Evolutionary conservation across 2,797 vertebrate genomes (phyloP).

Genomic region (Cichlasoma orientale): DNA sequence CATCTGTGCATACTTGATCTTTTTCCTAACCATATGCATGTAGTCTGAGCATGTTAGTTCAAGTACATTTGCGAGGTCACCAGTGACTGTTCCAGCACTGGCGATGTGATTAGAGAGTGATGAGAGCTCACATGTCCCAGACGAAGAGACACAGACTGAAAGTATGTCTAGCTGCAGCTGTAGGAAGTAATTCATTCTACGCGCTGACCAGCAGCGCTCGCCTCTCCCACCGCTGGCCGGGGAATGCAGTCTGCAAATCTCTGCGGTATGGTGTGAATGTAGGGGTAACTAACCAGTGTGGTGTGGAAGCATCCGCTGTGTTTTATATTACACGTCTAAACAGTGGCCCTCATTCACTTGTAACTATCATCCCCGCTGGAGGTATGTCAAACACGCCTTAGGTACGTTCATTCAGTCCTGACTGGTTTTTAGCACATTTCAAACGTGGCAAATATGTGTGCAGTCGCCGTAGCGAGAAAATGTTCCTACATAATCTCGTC

Average conservation of each 20-base stretch:
- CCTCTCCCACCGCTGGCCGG: conserved; percentile 25
- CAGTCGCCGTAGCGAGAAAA: neutral
- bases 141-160: conserved; percentile 35
- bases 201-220: conserved; percentile 55
- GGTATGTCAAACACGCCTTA: conserved; percentile 41
- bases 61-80: conserved; percentile 33
- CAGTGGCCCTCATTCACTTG: conserved; percentile 48
- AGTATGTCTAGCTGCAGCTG: conserved; percentile 72
- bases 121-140: conserved; percentile 54
- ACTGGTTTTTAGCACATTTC: conserved; percentile 31
- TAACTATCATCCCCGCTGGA: conserved; percentile 33
- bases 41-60: conserved; percentile 24
- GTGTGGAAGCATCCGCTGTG: conserved; percentile 51
- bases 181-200: conserved; percentile 77
- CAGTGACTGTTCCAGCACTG: conserved; percentile 28
- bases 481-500: conserved; percentile 8
- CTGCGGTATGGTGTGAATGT: conserved; percentile 66
- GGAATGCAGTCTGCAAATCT: conserved; percentile 70
- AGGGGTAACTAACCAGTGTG: conserved; percentile 52
- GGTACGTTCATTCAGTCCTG: conserved; percentile 37
- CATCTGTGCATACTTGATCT: conserved; percentile 1
- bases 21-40: neutral
- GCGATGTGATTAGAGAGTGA: conserved; percentile 62
- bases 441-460: conserved; percentile 19
- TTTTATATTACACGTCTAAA: conserved; percentile 49